These are phyloP conservation scores for Sycophila sp. DNA, from an alignment of 1,140 invertebrate species.

Conservation along the genomic window DNA sequence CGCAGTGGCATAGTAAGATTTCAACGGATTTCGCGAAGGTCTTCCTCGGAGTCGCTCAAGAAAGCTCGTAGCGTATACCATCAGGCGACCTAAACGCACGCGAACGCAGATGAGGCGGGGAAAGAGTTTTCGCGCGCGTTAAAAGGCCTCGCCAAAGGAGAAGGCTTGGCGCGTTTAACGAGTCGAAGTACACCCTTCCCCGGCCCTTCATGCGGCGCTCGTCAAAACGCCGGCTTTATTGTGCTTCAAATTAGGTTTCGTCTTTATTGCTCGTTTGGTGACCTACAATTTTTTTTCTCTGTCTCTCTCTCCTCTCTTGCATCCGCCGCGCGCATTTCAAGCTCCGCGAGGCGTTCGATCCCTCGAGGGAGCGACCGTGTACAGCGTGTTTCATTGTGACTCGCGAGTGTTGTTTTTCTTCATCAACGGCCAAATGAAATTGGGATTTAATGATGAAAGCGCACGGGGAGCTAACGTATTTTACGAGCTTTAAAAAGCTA, in stretches of 20 bases:
- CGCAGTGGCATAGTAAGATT: slow-evolving; percentile 28
- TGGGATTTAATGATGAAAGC: too few species aligned
- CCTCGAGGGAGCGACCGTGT: too few species aligned
- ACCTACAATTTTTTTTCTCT: not conserved
- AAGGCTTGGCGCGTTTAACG: slow-evolving; percentile 8
- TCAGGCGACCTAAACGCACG: too few species aligned
- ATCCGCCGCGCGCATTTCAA: not conserved
- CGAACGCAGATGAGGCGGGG: not conserved
- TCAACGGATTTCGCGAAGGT: slow-evolving; percentile 26
- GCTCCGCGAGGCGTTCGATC: not conserved
- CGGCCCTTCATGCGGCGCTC: not conserved
- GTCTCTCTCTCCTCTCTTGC: not conserved
- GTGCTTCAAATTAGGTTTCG: slow-evolving; percentile 16
- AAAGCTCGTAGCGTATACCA: too few species aligned
- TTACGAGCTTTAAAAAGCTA: too few species aligned
- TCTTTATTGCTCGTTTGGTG: slow-evolving; percentile 1
- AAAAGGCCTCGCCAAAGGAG: too few species aligned
- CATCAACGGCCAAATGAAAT: too few species aligned
- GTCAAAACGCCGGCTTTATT: slow-evolving; percentile 15
- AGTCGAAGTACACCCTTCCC: too few species aligned
- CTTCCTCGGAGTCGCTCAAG: slow-evolving; percentile 12
- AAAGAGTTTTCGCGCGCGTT: not conserved
- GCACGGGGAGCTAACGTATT: too few species aligned
- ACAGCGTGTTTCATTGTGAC: too few species aligned
- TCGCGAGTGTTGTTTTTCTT: too few species aligned